Conservation (phyloP, 1,140 invertebrate species). For the Drosophila trapezifrons region DNA sequence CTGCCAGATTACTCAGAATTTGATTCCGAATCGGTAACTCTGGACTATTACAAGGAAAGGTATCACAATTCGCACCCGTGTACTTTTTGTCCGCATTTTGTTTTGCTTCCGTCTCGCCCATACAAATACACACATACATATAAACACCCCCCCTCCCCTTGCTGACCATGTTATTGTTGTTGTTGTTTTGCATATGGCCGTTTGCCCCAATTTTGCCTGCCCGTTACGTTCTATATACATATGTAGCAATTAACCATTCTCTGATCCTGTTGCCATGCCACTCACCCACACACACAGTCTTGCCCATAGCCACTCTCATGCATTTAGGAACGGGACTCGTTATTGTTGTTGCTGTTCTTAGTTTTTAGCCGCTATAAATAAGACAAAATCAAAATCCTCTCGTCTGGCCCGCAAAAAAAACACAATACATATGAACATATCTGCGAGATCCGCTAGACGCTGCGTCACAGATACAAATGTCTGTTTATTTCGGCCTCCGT, state of each 20-base stretch:
- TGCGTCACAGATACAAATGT: constrained; percentile 1
- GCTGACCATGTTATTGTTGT: constrained; percentile 49
- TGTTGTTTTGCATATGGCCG: constrained; percentile 56
- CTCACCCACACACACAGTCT: constrained; percentile 29
- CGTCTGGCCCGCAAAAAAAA: constrained; percentile 37
- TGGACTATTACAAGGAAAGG: constrained; percentile 85
- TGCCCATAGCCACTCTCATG: not conserved
- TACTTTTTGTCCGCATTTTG: constrained; percentile 56
- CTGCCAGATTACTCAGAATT: constrained; percentile 86
- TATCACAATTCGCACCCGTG: constrained; percentile 54
- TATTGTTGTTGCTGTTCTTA: constrained; percentile 12
- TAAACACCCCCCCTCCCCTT: not conserved
- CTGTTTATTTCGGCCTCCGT: constrained; percentile 1
- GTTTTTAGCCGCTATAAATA: constrained; percentile 48
- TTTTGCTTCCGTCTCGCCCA: constrained; percentile 63
- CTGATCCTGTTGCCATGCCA: constrained; percentile 75
- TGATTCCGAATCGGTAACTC: constrained; percentile 85
- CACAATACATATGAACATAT: constrained; percentile 4
- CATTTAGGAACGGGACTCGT: constrained; percentile 14
- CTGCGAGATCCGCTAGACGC: constrained; percentile 14
- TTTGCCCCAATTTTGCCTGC: constrained; percentile 65
- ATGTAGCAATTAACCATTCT: constrained; percentile 43
- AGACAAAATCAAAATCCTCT: constrained; percentile 22
- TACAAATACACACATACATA: constrained; percentile 1
- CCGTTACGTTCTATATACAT: constrained; percentile 41